Evolutionary conservation across 2,113 vertebrate genomes (phyloP), one percentile per base, ranked within the genome.

Genomic region (Oplegnathus fasciatus): DNA sequence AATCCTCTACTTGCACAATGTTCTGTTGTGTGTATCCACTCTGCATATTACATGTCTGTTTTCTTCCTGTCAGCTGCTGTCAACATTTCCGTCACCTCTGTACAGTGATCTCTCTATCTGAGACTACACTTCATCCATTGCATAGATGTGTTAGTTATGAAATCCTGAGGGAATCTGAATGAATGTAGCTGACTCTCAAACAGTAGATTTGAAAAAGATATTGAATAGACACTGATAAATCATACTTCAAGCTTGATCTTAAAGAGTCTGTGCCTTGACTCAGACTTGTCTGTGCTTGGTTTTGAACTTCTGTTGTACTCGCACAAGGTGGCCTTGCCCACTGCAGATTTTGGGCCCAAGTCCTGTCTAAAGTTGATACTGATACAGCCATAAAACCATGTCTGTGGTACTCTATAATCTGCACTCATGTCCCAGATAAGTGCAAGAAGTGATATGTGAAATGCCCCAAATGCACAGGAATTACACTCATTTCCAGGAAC

Each of bases 401-500:
- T 58, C 34, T 24, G 69, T 22, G 22, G 37, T 34, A 17, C 14
- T 18, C 9, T 72, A 34, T 77, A 75, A 84, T 69, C 55, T 85
- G 60, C 70, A 28, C 50, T 64, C 7, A 72, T 64, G 32, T 62
- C 11, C 28, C 50, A 28, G 20, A 68, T 79, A 48, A 68, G 52
- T 52, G 50, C 46, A 78, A 62, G 52, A 78, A 64, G 54, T 44
- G 5, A 5, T 34, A 52, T 85, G 52, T 75, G 68, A 60, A 85
- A 78, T 58, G 24, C 34, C 73, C 5, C 65, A 70, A 84, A 86
- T 74, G 80, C 82, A 84, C 66, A 65, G 70, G 81, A 37, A 88
- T 83, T 88, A 84, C 60, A 37, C 54, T 67, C 24, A 40, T 82
- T 84, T 88, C 80, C 70, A 86, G 76, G 78, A 86, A 78, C 9